phyloP scores from a whole-genome alignment of 2,888 invertebrate species.

The Plebejus melissa region DNA sequence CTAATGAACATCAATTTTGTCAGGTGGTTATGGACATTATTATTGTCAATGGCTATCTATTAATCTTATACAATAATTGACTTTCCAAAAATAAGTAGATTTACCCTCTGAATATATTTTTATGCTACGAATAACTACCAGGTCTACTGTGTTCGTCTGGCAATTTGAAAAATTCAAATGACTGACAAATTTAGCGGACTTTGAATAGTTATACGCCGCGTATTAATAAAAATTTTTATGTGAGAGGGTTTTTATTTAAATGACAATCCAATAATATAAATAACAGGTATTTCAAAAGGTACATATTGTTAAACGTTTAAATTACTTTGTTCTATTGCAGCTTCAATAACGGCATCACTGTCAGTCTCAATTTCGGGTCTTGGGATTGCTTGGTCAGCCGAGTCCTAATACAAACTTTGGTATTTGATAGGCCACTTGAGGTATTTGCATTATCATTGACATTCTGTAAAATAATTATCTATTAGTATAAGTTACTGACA shows the following conservation, averaged over 20 bases:
- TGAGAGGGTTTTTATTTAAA: neutral
- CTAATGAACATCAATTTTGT: neutral
- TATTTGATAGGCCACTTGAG: slow-evolving; percentile 88
- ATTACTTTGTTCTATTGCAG: slow-evolving; percentile 36
- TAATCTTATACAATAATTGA: slow-evolving; percentile 12
- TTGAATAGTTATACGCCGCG: neutral
- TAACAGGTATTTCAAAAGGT: neutral
- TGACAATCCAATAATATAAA: neutral
- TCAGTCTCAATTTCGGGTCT: slow-evolving; percentile 40
- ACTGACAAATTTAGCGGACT: neutral
- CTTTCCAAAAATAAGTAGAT: neutral
- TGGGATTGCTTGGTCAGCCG: slow-evolving; percentile 70
- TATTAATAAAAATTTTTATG: neutral
- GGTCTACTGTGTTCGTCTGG: neutral
- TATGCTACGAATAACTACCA: neutral
- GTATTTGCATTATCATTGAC: slow-evolving; percentile 91
- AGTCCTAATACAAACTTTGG: slow-evolving; percentile 92
- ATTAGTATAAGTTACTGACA: neutral
- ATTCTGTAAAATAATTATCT: slow-evolving; percentile 79
- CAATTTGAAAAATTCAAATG: neutral
- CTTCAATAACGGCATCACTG: slow-evolving; percentile 41
- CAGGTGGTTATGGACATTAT: neutral
- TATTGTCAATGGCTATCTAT: neutral
- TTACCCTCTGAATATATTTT: neutral
- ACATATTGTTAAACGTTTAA: neutral